Evolutionary conservation across 2,113 vertebrate genomes (phyloP).

Genomic region (Thinocorus orbignyianus): DNA sequence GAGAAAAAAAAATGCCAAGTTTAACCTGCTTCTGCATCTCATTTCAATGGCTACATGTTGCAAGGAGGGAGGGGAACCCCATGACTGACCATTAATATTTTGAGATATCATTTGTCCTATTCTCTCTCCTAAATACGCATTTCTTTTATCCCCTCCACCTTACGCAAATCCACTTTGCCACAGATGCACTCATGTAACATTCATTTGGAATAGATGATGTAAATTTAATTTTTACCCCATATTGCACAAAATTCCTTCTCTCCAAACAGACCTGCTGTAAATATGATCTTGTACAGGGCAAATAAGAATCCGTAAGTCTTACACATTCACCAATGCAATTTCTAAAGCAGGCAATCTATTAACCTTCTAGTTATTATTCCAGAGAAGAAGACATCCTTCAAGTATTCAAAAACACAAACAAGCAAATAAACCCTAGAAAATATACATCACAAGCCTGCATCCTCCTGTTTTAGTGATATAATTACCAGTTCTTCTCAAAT

Average conservation of each 20-base stretch:
- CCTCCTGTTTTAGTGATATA: neutral
- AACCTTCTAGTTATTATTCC: neutral
- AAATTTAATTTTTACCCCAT: neutral
- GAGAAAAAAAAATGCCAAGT: neutral
- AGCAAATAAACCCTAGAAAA: neutral
- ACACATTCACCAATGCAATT: neutral
- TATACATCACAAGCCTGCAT: rapidly evolving
- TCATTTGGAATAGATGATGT: neutral
- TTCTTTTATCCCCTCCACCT: neutral
- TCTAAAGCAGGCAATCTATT: neutral
- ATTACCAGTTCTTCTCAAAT: neutral
- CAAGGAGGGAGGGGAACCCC: no score
- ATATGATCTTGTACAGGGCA: neutral
- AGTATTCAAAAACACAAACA: neutral
- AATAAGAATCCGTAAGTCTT: neutral
- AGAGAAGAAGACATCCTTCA: neutral
- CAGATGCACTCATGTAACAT: neutral
- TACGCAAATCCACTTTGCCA: neutral
- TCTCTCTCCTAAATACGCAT: neutral
- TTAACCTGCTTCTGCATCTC: neutral
- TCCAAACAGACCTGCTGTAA: neutral
- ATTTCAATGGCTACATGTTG: neutral
- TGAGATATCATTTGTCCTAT: neutral
- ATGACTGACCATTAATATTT: neutral
- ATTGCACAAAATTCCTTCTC: neutral